A percentile compares a stretch with the other conserved stretches of the same genome.
These are phyloP conservation scores for Ascaphus truei DNA, from an alignment of 2,113 vertebrate genomes.

Conservation along the genomic window DNA sequence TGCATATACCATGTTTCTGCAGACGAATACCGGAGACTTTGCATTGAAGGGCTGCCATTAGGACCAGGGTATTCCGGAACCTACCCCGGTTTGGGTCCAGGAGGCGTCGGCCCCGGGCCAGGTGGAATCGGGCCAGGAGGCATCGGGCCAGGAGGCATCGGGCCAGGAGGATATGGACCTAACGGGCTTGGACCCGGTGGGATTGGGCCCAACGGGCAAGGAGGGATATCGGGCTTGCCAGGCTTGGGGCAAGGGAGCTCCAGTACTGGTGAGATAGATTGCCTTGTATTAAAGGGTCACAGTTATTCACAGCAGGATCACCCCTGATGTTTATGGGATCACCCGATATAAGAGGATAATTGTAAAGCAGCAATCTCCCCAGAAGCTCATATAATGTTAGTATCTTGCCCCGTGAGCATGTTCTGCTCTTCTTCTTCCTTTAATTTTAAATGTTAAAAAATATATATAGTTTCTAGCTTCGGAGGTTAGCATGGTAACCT, in stretches of 20 bases:
- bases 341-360: no score
- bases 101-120: constrained; percentile 43
- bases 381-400: no score
- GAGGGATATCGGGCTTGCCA: constrained; percentile 56
- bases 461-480: no score
- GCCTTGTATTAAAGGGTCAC: no score
- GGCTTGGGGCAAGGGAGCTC: constrained; percentile 55
- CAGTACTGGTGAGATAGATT: constrained; percentile 61
- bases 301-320: no score
- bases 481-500: no score
- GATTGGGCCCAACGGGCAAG: constrained; percentile 58
- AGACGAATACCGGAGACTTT: constrained; percentile 84
- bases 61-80: constrained; percentile 47
- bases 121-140: constrained; percentile 55
- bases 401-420: no score
- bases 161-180: constrained; percentile 42
- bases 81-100: constrained; percentile 42
- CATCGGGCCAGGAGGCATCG: constrained; percentile 52
- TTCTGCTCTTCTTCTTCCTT: no score
- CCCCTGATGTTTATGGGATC: no score
- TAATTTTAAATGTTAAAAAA: no score
- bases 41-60: constrained; percentile 72
- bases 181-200: constrained; percentile 53
- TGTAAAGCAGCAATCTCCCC: no score
- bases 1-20: constrained; percentile 3